phyloP scores from a whole-genome alignment of 2,888 invertebrate species.

The Plagodis pulveraria region DNA sequence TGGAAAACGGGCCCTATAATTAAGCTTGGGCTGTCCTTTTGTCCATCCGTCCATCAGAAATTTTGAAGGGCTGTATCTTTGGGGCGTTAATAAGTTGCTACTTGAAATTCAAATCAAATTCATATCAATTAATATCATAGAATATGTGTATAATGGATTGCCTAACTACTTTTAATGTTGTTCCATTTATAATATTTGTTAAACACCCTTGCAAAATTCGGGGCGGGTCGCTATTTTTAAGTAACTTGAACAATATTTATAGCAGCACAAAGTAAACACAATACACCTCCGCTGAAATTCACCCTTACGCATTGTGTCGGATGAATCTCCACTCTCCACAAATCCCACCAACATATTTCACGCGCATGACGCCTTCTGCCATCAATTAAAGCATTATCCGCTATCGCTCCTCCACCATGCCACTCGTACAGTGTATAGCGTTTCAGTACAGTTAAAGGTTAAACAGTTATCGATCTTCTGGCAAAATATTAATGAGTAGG shows the following conservation, averaged over 20 bases:
- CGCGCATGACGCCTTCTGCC: slow-evolving; percentile 29
- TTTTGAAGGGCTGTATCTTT: too few relatives aligned
- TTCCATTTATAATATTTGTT: too few relatives aligned
- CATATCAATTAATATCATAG: too few relatives aligned
- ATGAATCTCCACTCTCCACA: slow-evolving; percentile 28
- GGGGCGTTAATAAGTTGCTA: too few relatives aligned
- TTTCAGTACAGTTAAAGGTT: background rate
- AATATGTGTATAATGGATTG: background rate
- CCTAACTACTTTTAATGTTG: too few relatives aligned
- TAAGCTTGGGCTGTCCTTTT: too few relatives aligned
- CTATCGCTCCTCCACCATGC: slow-evolving; percentile 38
- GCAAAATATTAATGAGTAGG: background rate
- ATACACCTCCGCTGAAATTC: slow-evolving; percentile 4
- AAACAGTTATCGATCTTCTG: slow-evolving; percentile 2
- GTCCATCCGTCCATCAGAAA: too few relatives aligned
- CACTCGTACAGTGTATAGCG: slow-evolving; percentile 23
- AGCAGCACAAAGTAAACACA: background rate
- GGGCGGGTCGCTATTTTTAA: too few relatives aligned
- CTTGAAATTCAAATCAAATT: too few relatives aligned
- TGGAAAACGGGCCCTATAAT: too few relatives aligned
- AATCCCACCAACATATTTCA: slow-evolving; percentile 41
- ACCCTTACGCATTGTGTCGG: slow-evolving; percentile 17
- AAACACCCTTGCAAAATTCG: too few relatives aligned
- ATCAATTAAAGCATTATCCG: slow-evolving; percentile 42
- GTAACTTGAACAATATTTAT: too few relatives aligned